These are phyloP conservation scores for Percina caprodes DNA, from an alignment of 2,113 vertebrate species.

Conservation along the genomic window DNA sequence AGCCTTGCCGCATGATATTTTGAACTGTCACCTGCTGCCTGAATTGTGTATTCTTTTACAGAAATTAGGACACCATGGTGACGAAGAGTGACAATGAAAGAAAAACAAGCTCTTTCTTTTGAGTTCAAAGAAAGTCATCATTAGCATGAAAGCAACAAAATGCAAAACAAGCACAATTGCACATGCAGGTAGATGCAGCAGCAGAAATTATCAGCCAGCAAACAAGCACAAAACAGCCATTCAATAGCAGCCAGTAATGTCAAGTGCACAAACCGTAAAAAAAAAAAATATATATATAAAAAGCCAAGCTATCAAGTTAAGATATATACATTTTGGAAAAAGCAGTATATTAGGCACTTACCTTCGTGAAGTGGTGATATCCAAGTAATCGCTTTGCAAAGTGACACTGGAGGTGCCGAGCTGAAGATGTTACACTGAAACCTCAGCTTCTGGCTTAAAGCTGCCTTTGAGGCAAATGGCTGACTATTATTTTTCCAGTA, in stretches of 20 bases:
- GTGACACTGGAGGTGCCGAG: neutral
- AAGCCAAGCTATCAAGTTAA: neutral
- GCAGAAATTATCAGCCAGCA: neutral
- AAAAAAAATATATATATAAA: no score
- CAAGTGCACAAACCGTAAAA: neutral
- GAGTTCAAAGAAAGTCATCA: neutral
- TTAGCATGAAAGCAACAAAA: neutral
- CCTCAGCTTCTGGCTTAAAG: neutral
- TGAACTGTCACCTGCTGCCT: no score
- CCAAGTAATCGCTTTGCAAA: neutral
- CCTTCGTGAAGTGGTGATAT: neutral
- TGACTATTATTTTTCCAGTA: neutral
- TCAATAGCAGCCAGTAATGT: neutral
- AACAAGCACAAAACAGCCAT: neutral
- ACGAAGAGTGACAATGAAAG: neutral
- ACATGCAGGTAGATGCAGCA: neutral
- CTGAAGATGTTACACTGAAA: neutral
- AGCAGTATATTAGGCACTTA: neutral
- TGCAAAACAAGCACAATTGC: neutral
- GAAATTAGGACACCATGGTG: neutral
- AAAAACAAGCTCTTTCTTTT: neutral
- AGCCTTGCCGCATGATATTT: no score
- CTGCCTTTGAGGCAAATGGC: neutral
- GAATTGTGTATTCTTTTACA: no score
- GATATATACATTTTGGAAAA: neutral